phyloP scores from a whole-genome alignment of 2,797 vertebrate species.

The Echiichthys vipera region DNA sequence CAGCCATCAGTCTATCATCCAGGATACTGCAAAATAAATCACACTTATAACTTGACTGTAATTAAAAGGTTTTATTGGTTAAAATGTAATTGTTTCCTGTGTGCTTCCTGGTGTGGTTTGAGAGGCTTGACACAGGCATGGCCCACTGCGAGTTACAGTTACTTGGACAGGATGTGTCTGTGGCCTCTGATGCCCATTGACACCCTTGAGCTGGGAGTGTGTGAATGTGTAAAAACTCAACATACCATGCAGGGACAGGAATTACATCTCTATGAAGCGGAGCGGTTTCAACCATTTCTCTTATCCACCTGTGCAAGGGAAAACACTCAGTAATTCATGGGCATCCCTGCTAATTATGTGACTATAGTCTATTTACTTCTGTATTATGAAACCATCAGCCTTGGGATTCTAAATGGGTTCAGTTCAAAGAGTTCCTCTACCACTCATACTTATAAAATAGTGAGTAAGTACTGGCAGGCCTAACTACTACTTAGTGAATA shows the following conservation, averaged over 20 bases:
- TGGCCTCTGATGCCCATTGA: constrained; percentile 14
- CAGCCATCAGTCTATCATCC: constrained; percentile 2
- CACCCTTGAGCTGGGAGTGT: constrained; percentile 1
- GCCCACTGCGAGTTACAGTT: constrained; percentile 10
- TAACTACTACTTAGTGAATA: constrained; percentile 83
- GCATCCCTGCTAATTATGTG: constrained; percentile 73
- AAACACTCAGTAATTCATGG: constrained; percentile 64
- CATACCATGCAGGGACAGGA: not conserved
- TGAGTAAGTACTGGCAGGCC: constrained; percentile 77
- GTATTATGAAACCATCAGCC: constrained; percentile 76
- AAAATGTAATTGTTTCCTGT: constrained; percentile 32
- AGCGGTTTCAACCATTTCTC: constrained; percentile 21
- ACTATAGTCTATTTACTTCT: constrained; percentile 71
- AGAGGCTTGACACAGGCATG: constrained; percentile 2
- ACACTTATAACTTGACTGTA: constrained; percentile 40
- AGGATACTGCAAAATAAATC: constrained; percentile 1
- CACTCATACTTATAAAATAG: constrained; percentile 78
- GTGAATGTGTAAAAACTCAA: constrained; percentile 28
- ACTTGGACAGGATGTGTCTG: constrained; percentile 9
- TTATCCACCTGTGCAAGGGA: constrained; percentile 66
- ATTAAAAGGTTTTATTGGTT: constrained; percentile 33
- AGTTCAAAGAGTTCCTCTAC: constrained; percentile 78
- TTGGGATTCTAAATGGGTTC: constrained; percentile 70
- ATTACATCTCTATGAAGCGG: constrained; percentile 10
- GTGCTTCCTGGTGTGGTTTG: constrained; percentile 41